phyloP scores from a whole-genome alignment of 2,888 invertebrate genomes.

The Rosalia funebris region DNA sequence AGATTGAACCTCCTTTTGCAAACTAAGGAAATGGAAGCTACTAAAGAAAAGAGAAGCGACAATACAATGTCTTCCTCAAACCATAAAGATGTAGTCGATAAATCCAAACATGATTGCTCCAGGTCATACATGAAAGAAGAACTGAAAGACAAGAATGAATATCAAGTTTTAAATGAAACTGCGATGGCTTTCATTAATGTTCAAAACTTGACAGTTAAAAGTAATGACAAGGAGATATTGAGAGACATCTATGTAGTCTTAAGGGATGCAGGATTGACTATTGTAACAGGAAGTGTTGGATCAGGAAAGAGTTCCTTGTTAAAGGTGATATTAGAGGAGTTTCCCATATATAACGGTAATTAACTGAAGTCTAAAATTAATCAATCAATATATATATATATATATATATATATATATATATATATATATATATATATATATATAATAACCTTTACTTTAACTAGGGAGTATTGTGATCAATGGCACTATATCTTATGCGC shows the following conservation, averaged over 20 bases:
- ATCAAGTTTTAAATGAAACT: not conserved
- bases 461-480: slow-evolving; percentile 52
- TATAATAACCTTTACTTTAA: too few relatives aligned
- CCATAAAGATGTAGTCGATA: slow-evolving; percentile 28
- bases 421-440: too few relatives aligned
- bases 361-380: too few relatives aligned
- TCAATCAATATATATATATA: too few relatives aligned
- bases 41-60: not conserved
- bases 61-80: slow-evolving; percentile 15
- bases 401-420: too few relatives aligned
- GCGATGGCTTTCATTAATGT: slow-evolving; percentile 22
- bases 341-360: slow-evolving; percentile 59
- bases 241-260: slow-evolving; percentile 61
- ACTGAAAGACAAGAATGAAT: too few relatives aligned
- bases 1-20: slow-evolving; percentile 37
- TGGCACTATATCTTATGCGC: slow-evolving; percentile 67
- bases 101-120: too few relatives aligned
- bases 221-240: slow-evolving; percentile 55
- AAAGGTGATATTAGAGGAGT: slow-evolving; percentile 60
- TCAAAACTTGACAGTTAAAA: slow-evolving; percentile 30
- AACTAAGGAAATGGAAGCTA: slow-evolving; percentile 33
- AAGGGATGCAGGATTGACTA: slow-evolving; percentile 60
- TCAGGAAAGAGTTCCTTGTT: slow-evolving; percentile 69
- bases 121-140: too few relatives aligned
- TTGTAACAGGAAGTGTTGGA: slow-evolving; percentile 74